Evolutionary conservation across 2,797 vertebrate species (phyloP).

Genomic region (Cyprinodon diabolis): DNA sequence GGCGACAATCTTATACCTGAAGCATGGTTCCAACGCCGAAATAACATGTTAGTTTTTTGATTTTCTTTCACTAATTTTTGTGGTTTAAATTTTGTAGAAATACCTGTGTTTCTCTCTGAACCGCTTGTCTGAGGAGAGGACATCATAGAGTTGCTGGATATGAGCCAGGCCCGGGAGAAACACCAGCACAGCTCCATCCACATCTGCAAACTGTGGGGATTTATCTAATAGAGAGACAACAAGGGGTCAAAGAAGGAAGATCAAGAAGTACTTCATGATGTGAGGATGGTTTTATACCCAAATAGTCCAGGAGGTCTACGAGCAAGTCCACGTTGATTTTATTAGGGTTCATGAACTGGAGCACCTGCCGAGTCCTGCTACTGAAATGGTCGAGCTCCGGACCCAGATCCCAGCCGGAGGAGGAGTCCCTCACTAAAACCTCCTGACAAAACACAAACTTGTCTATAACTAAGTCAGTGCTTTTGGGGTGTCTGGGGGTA

Average conservation of each 20-base stretch:
- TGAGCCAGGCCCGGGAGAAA: slow-evolving; percentile 96
- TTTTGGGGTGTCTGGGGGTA: not conserved
- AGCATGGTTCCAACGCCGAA: not conserved
- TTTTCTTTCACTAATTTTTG: not conserved
- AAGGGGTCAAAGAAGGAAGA: not conserved
- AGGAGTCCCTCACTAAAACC: slow-evolving; percentile 78
- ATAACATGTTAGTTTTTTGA: not conserved
- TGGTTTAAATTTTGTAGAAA: not conserved
- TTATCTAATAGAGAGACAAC: slow-evolving; percentile 77
- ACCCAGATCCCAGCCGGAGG: slow-evolving; percentile 77
- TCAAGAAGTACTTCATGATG: not conserved
- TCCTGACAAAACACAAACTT: slow-evolving; percentile 79
- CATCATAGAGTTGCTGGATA: slow-evolving; percentile 93
- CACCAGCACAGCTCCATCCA: slow-evolving; percentile 91
- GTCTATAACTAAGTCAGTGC: not conserved
- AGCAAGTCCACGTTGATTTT: slow-evolving; percentile 97
- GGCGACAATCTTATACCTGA: slow-evolving; percentile 89
- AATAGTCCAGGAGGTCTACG: slow-evolving; percentile 87
- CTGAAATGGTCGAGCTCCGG: slow-evolving; percentile 89
- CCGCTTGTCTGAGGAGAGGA: slow-evolving; percentile 89
- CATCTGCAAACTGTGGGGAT: slow-evolving; percentile 86
- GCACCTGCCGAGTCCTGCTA: slow-evolving; percentile 86
- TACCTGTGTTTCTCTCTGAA: slow-evolving; percentile 89
- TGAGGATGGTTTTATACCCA: slow-evolving; percentile 79
- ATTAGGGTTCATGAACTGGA: slow-evolving; percentile 94